Base-by-base conservation (phyloP, 2,113 vertebrate genomes). In the Stomatorhinus ivindoensis region DNA sequence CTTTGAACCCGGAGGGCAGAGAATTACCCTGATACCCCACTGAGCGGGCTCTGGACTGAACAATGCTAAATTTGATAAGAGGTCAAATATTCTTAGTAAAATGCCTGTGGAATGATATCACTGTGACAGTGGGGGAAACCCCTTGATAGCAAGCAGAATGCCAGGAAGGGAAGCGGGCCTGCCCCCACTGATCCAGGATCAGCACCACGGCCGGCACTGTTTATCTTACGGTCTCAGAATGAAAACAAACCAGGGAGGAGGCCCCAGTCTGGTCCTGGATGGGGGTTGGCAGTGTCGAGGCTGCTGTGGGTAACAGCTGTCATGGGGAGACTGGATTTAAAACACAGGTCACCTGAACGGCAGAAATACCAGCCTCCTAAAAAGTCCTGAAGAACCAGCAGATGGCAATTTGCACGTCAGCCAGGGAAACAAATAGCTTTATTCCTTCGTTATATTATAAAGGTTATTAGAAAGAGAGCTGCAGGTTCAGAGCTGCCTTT, bases 301-400 rank as follows among this genome's bases (percentile, higher is more conserved):
- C 76, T 6, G 5, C 76, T 42, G 76, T 82, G 31, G 35, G 39
- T 39, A 89, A 88, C 4, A 87, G 89, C 83, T 51, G 80, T 89
- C 89, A 90, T 86, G 58, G 55, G 55, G 55, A 61, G 24, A n/a
- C 61, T n/a, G n/a, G 61, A 69, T 31, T 69, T 31, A 11, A 69
- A 69, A 69, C 58, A 61, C n/a, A 65, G 58, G 8, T 61, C 47
- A 88, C 65, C 76, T 87, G 65, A 89, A 89, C 19, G 4, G 76
- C 84, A 73, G 50, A 65, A 58, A 90, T 50, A 88, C 31, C 88
- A 89, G 48, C 80, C 48, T 55, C 88, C 46, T 88, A 51, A 50
- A 89, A 88, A 86, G 80, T 87, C 89, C 91, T 92, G 90, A 89
- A 90, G 86, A 87, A 80, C 35, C 91, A 39, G 73, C 42, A 88